phyloP scores from a whole-genome alignment of 2,113 vertebrate genomes.

The Cyprinus carpio region DNA sequence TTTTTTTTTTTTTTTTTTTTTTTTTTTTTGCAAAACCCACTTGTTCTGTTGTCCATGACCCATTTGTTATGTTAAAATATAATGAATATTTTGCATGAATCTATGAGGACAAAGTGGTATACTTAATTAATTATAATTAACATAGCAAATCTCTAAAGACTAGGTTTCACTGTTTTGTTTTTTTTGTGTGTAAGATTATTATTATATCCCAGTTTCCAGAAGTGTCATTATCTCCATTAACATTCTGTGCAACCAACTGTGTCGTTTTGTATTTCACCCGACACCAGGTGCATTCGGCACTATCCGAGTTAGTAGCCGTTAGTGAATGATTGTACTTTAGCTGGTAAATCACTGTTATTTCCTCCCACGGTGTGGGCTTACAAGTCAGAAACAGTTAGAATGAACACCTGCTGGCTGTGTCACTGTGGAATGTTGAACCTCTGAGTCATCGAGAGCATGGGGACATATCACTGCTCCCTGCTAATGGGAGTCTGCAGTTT shows the following conservation, averaged over 20 bases:
- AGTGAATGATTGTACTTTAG: slow-evolving; percentile 27
- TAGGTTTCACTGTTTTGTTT: not conserved
- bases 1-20: no score
- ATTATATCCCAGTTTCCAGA: not conserved
- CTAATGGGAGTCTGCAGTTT: not conserved
- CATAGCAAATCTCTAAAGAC: not conserved
- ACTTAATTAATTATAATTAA: not conserved
- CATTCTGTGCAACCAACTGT: not conserved
- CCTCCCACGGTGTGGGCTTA: not conserved
- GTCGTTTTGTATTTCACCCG: slow-evolving; percentile 3
- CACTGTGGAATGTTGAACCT: slow-evolving; percentile 9
- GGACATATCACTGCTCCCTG: not conserved
- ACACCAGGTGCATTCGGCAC: slow-evolving; percentile 11
- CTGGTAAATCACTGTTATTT: slow-evolving; percentile 16
- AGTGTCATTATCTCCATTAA: slow-evolving; percentile 4
- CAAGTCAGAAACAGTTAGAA: not conserved
- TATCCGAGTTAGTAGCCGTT: slow-evolving; percentile 14
- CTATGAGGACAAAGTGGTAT: not conserved
- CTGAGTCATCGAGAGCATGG: not conserved
- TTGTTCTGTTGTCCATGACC: no score
- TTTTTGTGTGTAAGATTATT: not conserved
- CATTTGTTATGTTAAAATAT: no score
- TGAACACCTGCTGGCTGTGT: slow-evolving; percentile 1
- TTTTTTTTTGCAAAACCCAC: no score
- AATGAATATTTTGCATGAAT: no score